Evolutionary conservation across 2,888 invertebrate genomes (phyloP).

Genomic region (Desoria tigrina): DNA sequence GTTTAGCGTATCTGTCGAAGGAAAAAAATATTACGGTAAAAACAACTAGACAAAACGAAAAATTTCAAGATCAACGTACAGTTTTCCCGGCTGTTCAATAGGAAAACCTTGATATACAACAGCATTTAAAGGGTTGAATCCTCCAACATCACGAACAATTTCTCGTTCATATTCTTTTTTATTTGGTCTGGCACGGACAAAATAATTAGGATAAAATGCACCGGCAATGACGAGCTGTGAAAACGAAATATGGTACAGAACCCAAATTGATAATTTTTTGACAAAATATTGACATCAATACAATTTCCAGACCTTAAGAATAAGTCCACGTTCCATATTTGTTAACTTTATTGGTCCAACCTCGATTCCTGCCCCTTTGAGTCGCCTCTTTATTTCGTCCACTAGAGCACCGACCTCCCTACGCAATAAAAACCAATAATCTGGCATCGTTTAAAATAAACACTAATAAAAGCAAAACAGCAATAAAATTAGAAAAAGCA

Average conservation of each 20-base stretch:
- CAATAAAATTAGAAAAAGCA: too few relatives aligned
- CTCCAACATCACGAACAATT: conserved; percentile 68
- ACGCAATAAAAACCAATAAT: too few relatives aligned
- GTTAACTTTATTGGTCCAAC: conserved; percentile 37
- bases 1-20: conserved; percentile 35
- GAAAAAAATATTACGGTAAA: too few relatives aligned
- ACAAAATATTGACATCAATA: too few relatives aligned
- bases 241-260: too few relatives aligned
- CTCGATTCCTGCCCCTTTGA: conserved; percentile 65
- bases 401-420: conserved; percentile 71
- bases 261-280: too few relatives aligned
- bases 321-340: conserved; percentile 62
- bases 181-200: conserved; percentile 62
- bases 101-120: conserved; percentile 65
- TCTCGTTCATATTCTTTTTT: conserved; percentile 66
- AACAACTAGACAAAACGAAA: not conserved
- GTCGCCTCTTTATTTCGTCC: conserved; percentile 68
- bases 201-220: conserved; percentile 93
- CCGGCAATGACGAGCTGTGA: conserved; percentile 73
- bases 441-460: too few relatives aligned
- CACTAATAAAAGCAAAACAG: too few relatives aligned
- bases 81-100: conserved; percentile 66
- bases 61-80: conserved; percentile 61
- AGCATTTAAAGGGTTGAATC: conserved; percentile 74
- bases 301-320: conserved; percentile 69